phyloP scores from a whole-genome alignment of 2,797 vertebrate species.

The Catharus ustulatus region DNA sequence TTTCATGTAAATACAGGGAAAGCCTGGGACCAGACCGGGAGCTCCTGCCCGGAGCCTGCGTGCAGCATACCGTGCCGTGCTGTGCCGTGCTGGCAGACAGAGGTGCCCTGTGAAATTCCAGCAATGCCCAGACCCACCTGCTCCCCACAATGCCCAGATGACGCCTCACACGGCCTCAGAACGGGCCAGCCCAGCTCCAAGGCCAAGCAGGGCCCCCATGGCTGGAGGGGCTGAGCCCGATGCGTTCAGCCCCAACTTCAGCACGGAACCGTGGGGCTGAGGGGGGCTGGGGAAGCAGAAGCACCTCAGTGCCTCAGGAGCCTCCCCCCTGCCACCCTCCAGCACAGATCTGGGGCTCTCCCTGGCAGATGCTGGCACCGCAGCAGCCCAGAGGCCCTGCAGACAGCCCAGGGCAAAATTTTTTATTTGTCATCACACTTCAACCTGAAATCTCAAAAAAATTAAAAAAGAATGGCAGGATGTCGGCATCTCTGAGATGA shows the following conservation, averaged over 20 bases:
- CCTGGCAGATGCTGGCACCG: slow-evolving; percentile 82
- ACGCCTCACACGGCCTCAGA: rapidly evolving
- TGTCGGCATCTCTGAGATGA: slow-evolving; percentile 47
- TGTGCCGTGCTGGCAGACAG: rapidly evolving
- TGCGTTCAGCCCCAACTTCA: not conserved
- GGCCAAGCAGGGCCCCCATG: rapidly evolving
- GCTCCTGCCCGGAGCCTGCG: rapidly evolving
- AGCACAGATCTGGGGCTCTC: slow-evolving; percentile 73
- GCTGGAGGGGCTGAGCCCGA: not conserved
- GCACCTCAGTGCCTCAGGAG: not conserved
- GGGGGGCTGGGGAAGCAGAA: not conserved
- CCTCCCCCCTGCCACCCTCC: slow-evolving; percentile 33
- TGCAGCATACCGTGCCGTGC: not conserved
- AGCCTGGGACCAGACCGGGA: not conserved
- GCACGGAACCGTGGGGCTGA: not conserved
- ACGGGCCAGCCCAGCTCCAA: not conserved
- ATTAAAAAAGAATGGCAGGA: slow-evolving; percentile 66
- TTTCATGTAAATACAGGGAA: not conserved
- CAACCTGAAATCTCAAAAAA: slow-evolving; percentile 68
- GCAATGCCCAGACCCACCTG: too few species aligned
- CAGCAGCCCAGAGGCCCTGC: slow-evolving; percentile 83
- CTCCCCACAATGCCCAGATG: not conserved
- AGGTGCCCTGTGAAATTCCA: not conserved
- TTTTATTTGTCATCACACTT: slow-evolving; percentile 82
- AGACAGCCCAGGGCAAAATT: slow-evolving; percentile 88